These are phyloP conservation scores for Fregata magnificens DNA, from an alignment of 2,113 vertebrate species.

Conservation along the genomic window DNA sequence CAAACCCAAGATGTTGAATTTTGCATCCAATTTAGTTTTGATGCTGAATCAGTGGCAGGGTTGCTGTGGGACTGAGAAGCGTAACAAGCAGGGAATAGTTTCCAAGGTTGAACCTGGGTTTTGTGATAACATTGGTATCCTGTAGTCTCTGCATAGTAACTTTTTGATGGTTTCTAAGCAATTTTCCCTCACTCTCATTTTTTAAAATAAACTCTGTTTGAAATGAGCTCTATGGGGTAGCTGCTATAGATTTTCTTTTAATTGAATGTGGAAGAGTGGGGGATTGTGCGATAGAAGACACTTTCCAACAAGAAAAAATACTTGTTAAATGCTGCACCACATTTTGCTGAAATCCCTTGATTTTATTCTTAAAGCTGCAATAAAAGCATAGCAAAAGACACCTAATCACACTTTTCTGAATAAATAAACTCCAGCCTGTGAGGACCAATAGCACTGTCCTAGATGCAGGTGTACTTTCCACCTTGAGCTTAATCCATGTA, in stretches of 20 bases:
- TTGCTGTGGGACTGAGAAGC: background rate
- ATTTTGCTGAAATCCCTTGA: background rate
- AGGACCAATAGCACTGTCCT: background rate
- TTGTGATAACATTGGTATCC: background rate
- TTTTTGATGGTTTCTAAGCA: background rate
- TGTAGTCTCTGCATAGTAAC: background rate
- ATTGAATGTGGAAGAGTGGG: background rate
- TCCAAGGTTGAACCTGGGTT: background rate
- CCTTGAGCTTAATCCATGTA: background rate
- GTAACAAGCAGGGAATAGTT: background rate
- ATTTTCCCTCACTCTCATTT: background rate
- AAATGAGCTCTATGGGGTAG: background rate
- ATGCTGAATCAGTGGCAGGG: background rate
- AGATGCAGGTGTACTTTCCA: background rate
- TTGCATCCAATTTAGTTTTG: background rate
- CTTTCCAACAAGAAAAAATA: background rate
- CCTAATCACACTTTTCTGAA: background rate
- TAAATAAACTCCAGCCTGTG: background rate
- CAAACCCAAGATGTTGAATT: background rate
- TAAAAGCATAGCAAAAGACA: background rate
- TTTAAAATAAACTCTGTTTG: background rate
- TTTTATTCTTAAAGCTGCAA: background rate
- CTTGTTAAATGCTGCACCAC: background rate
- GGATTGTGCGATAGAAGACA: background rate
- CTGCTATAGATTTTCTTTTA: background rate